A percentile compares a stretch with the other conserved stretches of the same genome.
Evolutionary conservation across 2,888 invertebrate species (phyloP).

Genomic region (Autographa pulchrina): DNA sequence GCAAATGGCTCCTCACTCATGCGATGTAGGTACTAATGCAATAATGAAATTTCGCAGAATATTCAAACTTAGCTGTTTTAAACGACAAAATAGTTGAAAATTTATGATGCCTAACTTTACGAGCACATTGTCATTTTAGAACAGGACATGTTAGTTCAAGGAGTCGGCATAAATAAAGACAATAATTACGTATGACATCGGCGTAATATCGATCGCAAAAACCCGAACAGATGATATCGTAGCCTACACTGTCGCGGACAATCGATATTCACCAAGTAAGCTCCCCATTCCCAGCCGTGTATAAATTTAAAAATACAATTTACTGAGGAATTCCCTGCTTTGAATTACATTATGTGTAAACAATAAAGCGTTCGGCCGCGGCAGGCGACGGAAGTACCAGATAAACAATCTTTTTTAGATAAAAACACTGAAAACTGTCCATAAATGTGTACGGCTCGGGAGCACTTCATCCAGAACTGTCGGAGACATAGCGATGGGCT

Average conservation of each 20-base stretch:
- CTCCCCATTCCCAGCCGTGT: conserved; percentile 72
- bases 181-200: conserved; percentile 79
- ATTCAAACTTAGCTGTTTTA: background rate
- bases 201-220: conserved; percentile 84
- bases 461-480: conserved; percentile 82
- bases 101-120: background rate
- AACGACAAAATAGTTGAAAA: background rate
- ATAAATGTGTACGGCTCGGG: conserved; percentile 83
- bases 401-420: conserved; percentile 89
- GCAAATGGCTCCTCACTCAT: background rate
- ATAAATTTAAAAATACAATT: conserved; percentile 87
- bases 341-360: conserved; percentile 89
- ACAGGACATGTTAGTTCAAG: conserved; percentile 20
- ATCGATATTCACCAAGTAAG: conserved; percentile 83
- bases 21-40: background rate
- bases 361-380: conserved; percentile 86
- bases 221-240: conserved; percentile 78
- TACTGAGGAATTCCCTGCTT: conserved; percentile 88
- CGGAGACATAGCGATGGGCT: conserved; percentile 68
- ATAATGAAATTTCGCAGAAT: background rate
- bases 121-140: conserved; percentile 13
- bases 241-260: conserved; percentile 74
- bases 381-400: conserved; percentile 87
- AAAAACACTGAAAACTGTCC: conserved; percentile 85
- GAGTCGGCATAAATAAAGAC: conserved; percentile 59